phyloP scores from a whole-genome alignment of 2,797 vertebrate species.

The Sebastes minor region DNA sequence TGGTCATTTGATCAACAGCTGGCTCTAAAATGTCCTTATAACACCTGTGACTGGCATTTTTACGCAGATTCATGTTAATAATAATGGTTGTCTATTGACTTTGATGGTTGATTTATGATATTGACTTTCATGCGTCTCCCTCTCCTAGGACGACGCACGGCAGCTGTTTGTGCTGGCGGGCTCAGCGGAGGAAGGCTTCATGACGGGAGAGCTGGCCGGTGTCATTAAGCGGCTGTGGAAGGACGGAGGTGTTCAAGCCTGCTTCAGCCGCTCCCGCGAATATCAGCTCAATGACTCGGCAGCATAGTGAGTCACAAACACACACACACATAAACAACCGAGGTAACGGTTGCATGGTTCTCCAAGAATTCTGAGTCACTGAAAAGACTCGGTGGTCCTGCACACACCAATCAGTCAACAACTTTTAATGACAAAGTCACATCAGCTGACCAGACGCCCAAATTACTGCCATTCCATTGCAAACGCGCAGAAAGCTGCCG shows the following conservation, averaged over 20 bases:
- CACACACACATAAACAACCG: slow-evolving; percentile 14
- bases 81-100: neutral
- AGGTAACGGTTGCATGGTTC: slow-evolving; percentile 3
- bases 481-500: slow-evolving; percentile 23
- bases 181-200: slow-evolving; percentile 97
- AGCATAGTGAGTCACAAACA: slow-evolving; percentile 90
- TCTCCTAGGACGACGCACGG: slow-evolving; percentile 91
- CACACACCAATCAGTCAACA: slow-evolving; percentile 4
- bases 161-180: slow-evolving; percentile 97
- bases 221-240: slow-evolving; percentile 98
- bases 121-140: neutral
- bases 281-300: slow-evolving; percentile 99
- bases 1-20: neutral
- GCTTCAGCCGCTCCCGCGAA: slow-evolving; percentile 96
- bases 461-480: slow-evolving; percentile 3
- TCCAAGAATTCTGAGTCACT: slow-evolving; percentile 13
- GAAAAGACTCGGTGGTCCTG: neutral
- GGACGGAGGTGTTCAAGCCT: slow-evolving; percentile 95
- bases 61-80: neutral
- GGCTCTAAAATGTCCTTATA: neutral
- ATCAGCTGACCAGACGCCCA: neutral
- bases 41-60: neutral
- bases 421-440: slow-evolving; percentile 3
- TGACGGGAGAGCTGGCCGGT: slow-evolving; percentile 95
- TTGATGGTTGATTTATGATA: slow-evolving; percentile 14